Conservation (phyloP, 2,113 vertebrate genomes). For the Perognathus longimembris region DNA sequence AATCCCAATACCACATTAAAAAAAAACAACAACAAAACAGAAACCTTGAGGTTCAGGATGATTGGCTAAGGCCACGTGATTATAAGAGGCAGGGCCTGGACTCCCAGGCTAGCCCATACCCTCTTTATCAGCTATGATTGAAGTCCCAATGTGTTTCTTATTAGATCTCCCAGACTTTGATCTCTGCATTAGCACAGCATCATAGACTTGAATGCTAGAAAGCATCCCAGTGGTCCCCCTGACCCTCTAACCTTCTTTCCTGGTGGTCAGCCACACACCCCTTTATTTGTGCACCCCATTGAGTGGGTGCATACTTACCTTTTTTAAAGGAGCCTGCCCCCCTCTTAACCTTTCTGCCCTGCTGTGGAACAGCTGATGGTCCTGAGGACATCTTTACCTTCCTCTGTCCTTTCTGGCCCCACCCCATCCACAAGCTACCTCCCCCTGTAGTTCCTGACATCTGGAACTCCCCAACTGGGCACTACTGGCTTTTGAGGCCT, state of each 20-base stretch:
- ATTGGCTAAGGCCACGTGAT: not conserved
- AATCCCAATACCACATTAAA: too few relatives aligned
- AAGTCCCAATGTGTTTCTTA: not conserved
- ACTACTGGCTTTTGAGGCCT: fast-evolving
- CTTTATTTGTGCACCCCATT: not conserved
- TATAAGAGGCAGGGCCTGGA: not conserved
- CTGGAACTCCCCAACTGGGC: not conserved
- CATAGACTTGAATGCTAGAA: not conserved
- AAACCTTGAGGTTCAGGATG: not conserved
- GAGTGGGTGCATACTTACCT: not conserved
- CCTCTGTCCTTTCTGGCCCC: not conserved
- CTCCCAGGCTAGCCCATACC: not conserved
- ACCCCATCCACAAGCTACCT: too few relatives aligned
- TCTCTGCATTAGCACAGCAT: not conserved
- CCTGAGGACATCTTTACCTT: not conserved
- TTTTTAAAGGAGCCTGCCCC: not conserved
- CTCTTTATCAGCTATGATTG: not conserved
- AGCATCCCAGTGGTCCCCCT: not conserved
- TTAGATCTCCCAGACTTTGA: not conserved
- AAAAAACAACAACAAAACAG: not conserved
- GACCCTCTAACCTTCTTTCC: not conserved
- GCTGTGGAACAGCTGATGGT: not conserved
- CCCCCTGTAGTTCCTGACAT: not conserved
- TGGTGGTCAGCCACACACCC: not conserved
- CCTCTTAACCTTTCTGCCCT: not conserved